Evolutionary conservation across 2,113 vertebrate genomes (phyloP).

Genomic region (Ceratotherium simum): DNA sequence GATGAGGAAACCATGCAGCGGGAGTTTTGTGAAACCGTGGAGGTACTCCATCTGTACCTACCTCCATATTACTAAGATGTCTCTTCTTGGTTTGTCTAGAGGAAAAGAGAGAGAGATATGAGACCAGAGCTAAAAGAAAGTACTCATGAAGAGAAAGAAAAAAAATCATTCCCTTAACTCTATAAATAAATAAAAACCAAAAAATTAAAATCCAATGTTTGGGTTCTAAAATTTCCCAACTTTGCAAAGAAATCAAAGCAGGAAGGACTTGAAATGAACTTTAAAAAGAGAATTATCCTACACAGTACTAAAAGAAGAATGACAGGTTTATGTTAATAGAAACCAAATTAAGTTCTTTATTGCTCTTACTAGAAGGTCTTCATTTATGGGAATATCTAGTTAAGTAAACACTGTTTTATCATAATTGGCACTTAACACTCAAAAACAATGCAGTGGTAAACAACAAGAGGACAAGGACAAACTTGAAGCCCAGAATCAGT

Average conservation of each 20-base stretch:
- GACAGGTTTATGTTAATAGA: constrained; percentile 49
- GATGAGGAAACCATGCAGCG: background rate
- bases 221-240: background rate
- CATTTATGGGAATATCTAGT: background rate
- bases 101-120: background rate
- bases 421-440: background rate
- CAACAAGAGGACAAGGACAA: background rate
- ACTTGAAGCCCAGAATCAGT: background rate
- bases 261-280: constrained; percentile 12
- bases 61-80: background rate
- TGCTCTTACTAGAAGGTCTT: constrained; percentile 3
- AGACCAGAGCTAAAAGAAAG: constrained; percentile 13
- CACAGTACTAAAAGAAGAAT: background rate
- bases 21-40: background rate
- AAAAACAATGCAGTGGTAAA: background rate
- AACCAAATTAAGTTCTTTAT: constrained; percentile 25
- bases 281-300: background rate
- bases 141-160: background rate
- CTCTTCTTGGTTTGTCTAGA: background rate
- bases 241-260: constrained; percentile 47
- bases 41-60: background rate
- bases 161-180: background rate
- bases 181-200: background rate
- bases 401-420: constrained; percentile 44
- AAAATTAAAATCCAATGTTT: background rate